A percentile compares a stretch with the other conserved stretches of the same genome.
Evolutionary conservation across 2,113 vertebrate species (phyloP).

Genomic region (Eulacestoma nigropectus): DNA sequence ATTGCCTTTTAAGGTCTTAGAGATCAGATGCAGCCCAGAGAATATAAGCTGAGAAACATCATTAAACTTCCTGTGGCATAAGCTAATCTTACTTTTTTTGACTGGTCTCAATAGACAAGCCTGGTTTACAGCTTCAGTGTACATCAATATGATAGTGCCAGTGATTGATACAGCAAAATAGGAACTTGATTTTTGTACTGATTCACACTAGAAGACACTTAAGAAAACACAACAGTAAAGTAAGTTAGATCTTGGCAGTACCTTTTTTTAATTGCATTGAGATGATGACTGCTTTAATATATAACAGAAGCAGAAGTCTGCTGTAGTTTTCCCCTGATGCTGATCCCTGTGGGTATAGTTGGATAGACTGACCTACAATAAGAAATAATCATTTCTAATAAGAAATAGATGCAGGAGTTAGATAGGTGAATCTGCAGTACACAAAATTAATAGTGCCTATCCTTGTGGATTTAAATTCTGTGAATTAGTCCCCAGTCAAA

Average conservation of each 20-base stretch:
- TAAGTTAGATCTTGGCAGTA: background rate
- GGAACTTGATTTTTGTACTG: background rate
- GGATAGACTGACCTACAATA: background rate
- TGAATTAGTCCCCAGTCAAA: background rate
- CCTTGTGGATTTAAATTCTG: background rate
- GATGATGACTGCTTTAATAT: background rate
- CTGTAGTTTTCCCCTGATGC: background rate
- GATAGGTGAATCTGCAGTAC: background rate
- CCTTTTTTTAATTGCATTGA: background rate
- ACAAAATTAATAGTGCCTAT: background rate
- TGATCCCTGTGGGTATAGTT: background rate
- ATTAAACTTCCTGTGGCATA: constrained; percentile 51
- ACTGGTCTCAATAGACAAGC: background rate
- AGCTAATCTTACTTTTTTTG: background rate
- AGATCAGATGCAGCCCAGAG: constrained; percentile 5
- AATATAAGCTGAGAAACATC: background rate
- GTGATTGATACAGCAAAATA: background rate
- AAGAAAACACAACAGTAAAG: background rate
- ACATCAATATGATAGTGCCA: background rate
- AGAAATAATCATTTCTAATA: background rate
- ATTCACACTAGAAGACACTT: background rate
- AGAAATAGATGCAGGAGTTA: background rate
- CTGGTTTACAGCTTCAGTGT: background rate
- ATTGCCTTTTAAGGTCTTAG: constrained; percentile 27
- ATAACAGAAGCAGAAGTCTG: background rate